Base-by-base conservation (phyloP, 2,888 invertebrate species). In the Polyommatus iphigenia region DNA sequence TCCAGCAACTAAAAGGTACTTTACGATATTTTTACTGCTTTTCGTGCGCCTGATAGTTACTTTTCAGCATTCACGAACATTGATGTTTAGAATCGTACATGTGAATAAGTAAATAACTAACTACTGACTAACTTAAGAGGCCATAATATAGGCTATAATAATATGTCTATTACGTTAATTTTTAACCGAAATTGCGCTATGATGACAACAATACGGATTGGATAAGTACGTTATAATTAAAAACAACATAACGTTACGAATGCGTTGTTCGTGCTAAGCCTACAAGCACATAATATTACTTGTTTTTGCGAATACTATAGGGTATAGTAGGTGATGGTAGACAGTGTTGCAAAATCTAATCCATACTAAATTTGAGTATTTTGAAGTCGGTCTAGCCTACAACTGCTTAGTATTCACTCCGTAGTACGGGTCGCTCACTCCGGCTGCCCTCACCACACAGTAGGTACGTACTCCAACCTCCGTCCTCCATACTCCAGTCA, bases 401-500 rank as follows among this genome's bases (percentile, higher is more conserved):
- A 8, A 20, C 67, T 67, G 67, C 29, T 67, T 67, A 32, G 67
- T 67, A 67, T 67, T 67, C 62, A 62, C 29, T 67, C 67, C 29
- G 67, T 20, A 46, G 46, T 46, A 46, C 46, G 20, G 59, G n/a
- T 59, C 59, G 59, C 20, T 59, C 59, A 46, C 46, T 46, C 0
- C 46, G 46, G 59, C 59, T 54, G 54, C 54, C 54, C 54, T 54
- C 62, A 10, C 62, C 24, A 20, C 20, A 62, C 59, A 20, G 18
- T 18, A 2, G 8, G 18, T 18, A 2, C 20, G 18, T n/a, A 24
- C 20, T 20, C 36, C 10, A 24, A 1, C 24, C 67, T 15, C 67
- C 10, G 6, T 67, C 24, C 67, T 15, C 67, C 10, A 5, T 67
- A 67, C 29, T 67, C 24, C 29, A 73, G 76, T 83, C 79, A 82